Percentiles rank a stretch among this genome's conserved stretches.
Conservation (phyloP, 1,140 invertebrate genomes). For the Cyclargus thomasi region DNA sequence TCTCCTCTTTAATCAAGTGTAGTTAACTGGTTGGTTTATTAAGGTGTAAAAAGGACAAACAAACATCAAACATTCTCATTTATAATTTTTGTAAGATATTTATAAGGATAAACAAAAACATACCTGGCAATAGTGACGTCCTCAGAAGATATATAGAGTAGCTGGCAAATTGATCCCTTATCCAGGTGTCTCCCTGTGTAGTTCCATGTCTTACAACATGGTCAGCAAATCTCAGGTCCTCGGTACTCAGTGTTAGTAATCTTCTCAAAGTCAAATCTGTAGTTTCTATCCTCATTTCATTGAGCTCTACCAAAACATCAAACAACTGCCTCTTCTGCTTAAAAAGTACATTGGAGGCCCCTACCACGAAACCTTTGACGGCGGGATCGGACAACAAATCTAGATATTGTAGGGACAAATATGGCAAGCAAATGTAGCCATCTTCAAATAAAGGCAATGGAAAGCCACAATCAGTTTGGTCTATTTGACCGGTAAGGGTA, state of each 20-base stretch:
- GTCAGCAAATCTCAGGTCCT: conserved; percentile 97
- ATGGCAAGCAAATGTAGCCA: conserved; percentile 96
- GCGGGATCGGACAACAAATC: conserved; percentile 92
- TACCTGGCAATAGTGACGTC: conserved; percentile 86
- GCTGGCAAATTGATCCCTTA: conserved; percentile 93
- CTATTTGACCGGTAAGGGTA: conserved; percentile 77
- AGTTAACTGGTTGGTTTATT: no score
- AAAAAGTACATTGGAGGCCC: conserved; percentile 97
- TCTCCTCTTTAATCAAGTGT: no score
- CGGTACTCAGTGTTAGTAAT: conserved; percentile 91
- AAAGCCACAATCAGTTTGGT: conserved; percentile 87
- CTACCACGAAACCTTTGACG: conserved; percentile 94
- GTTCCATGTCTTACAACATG: conserved; percentile 91
- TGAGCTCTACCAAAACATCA: conserved; percentile 95
- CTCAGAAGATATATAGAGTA: conserved; percentile 93
- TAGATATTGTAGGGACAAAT: conserved; percentile 95
- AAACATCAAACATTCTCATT: no score
- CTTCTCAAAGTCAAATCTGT: conserved; percentile 88
- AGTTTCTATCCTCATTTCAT: conserved; percentile 91
- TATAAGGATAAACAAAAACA: conserved; percentile 23
- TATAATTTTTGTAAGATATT: no score
- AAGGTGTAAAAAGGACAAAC: no score
- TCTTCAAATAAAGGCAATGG: conserved; percentile 93
- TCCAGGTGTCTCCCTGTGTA: conserved; percentile 91
- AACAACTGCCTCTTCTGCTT: conserved; percentile 95